Evolutionary conservation across 2,113 vertebrate species (phyloP), one percentile per base, ranked within the genome.

Genomic region (Rhombomys opimus): DNA sequence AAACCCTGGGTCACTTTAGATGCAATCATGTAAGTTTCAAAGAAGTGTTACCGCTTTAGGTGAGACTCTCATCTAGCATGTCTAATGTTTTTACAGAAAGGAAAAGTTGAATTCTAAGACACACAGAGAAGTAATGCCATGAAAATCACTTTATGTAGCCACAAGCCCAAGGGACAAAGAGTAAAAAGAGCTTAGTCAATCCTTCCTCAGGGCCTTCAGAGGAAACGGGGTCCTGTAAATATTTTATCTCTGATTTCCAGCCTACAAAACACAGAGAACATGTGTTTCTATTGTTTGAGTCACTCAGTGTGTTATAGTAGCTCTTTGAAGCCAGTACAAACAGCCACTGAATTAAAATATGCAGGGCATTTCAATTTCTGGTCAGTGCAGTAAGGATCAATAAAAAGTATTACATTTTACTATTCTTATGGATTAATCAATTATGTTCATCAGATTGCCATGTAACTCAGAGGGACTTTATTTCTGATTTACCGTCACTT

Each of bases 401-500:
- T 67, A 67, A 46, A 46, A 46, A 94, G 46, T 17, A 67, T 38
- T 52, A 65, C 3, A 2, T 20, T 13, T 32, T 85, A n/a, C 52
- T 72, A 78, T 68, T 91, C 61, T 61, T 78, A 52, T 8, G 0
- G 67, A 82, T 78, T 54, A 78, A 82, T 91, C 12, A 85, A 15
- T 46, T 25, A 2, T 84, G 27, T n/a, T 41, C 41, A n/a, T 2
- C 50, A 32, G 15, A 23, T 81, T 38, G 63, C 30, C 78, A 76
- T 2, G 75, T 4, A 63, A 61, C 14, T n/a, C 32, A 78, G 61
- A 77, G 9, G 13, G 30, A 52, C 41, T 9, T 75, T 25, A 84
- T 92, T 92, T 89, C 61, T 32, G 57, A 94, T 97, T 98, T 97
- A 99, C 99, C 99, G 98, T 99, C 57, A 99, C 99, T 99, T 99